Evolutionary conservation across 2,888 invertebrate genomes (phyloP).

Genomic region (Aproaerema taeniolella): DNA sequence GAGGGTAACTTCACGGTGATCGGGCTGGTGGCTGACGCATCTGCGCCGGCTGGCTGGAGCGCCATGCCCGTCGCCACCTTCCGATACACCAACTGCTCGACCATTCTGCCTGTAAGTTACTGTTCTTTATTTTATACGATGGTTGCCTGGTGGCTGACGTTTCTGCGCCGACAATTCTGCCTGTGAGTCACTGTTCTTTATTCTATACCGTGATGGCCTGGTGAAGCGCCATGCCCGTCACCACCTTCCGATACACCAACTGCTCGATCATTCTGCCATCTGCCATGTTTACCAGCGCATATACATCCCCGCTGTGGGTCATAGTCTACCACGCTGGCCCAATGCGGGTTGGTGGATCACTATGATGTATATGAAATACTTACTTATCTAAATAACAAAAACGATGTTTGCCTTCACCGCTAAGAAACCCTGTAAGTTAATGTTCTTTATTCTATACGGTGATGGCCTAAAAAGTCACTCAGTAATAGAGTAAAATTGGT

Average conservation of each 20-base stretch:
- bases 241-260: conserved; percentile 83
- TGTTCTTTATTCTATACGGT: too few relatives aligned
- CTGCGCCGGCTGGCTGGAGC: conserved; percentile 79
- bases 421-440: too few relatives aligned
- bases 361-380: too few relatives aligned
- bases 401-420: conserved; percentile 62
- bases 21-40: conserved; percentile 81
- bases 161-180: conserved; percentile 63
- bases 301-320: too few relatives aligned
- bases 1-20: conserved; percentile 95
- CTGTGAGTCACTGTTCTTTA: too few relatives aligned
- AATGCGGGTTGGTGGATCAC: conserved; percentile 83
- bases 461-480: too few relatives aligned
- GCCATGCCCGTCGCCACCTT: conserved; percentile 89
- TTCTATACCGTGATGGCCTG: too few relatives aligned
- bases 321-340: too few relatives aligned
- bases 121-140: too few relatives aligned
- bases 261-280: conserved; percentile 74
- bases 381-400: too few relatives aligned
- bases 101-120: conserved; percentile 79
- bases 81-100: conserved; percentile 77
- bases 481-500: too few relatives aligned
- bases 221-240: conserved; percentile 87
- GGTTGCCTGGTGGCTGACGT: conserved; percentile 82
- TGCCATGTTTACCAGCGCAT: too few relatives aligned